phyloP scores from a whole-genome alignment of 1,140 invertebrate species.

The Portunus trituberculatus region DNA sequence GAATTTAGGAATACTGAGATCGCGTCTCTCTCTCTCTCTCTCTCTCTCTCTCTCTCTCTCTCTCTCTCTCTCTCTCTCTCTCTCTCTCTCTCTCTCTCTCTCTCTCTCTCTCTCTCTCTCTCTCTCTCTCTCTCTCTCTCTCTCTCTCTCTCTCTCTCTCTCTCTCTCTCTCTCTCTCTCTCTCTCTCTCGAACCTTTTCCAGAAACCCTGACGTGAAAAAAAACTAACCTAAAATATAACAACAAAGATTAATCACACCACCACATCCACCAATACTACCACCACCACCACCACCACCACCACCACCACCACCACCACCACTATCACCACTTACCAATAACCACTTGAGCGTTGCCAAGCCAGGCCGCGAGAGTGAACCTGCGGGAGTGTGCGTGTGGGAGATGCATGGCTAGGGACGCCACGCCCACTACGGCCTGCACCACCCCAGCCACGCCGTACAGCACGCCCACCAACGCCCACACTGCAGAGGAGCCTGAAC shows the following conservation, averaged over 20 bases:
- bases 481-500: constrained; percentile 66
- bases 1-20: no score
- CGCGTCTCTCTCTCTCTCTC: no score
- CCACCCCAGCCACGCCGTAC: constrained; percentile 61
- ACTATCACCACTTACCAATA: constrained; percentile 45
- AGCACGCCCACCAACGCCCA: constrained; percentile 69
- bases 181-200: neutral
- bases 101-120: constrained; percentile 1
- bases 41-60: no score
- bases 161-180: constrained; percentile 3
- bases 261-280: neutral
- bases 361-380: constrained; percentile 51
- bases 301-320: neutral
- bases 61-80: no score
- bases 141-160: constrained; percentile 37
- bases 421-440: constrained; percentile 59
- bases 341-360: constrained; percentile 66
- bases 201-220: neutral
- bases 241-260: neutral
- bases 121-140: constrained; percentile 34
- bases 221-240: no score
- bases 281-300: neutral
- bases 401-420: constrained; percentile 21
- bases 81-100: neutral
- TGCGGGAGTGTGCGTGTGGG: neutral